Base-by-base conservation (phyloP, 2,888 invertebrate species). In the Standfussiana lucernea region DNA sequence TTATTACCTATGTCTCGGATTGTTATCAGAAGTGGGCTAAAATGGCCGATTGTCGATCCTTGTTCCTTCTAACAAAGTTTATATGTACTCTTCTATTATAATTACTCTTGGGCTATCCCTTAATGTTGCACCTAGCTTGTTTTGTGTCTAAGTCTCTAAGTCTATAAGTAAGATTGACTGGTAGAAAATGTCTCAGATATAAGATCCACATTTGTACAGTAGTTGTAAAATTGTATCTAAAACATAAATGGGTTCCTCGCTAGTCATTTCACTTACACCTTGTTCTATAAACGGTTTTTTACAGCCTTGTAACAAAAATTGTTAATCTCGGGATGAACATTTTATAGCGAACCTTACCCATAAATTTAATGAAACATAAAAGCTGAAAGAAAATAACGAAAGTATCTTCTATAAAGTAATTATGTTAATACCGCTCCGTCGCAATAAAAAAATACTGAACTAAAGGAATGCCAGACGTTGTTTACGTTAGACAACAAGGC, bases 361-460 rank as follows among this genome's bases (percentile, higher is more conserved):
- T 84, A 67, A 84, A 66, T 84, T 70, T 56, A 70, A 70, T 21
- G 15, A 37, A 50, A 66, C 37, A 69, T 70, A 66, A 84, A 59
- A 56, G 1, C 32, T 45, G n/a, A 59, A 75, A 66, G 24, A 50
- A 69, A 50, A 50, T 56, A 50, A 13, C 11, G 2, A 45, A 72
- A 68, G 56, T 32, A 61, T 76, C n/a, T 70, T 28, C 6, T 61
- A 37, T 37, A 81, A 72, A 80, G 45, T 68, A 42, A 56, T 68
- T 68, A 67, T 67, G 67, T 28, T 75, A 50, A 66, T 72, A 37
- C 59, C 21, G 37, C 32, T 59, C 66, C 15, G 32, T 47, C 21
- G 42, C 35, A 59, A 66, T 74, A 79, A 69, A 65, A 62, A 75
- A 56, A 66, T 47, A 53, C 45, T 32, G 40, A 47, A 66, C 15